phyloP scores from a whole-genome alignment of 2,888 invertebrate genomes.

The Cantharis flavilabris region DNA sequence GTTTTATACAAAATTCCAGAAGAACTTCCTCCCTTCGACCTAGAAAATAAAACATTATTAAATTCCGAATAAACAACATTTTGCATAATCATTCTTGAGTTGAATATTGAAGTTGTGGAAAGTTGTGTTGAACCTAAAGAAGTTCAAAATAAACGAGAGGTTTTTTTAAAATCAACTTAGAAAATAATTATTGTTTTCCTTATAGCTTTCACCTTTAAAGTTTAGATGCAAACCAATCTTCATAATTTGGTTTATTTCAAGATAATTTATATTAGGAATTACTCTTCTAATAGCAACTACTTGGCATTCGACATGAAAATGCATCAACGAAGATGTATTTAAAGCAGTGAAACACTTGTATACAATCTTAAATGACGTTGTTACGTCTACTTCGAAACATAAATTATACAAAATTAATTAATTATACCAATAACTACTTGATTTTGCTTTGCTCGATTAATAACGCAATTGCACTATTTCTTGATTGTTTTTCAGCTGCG shows the following conservation, averaged over 20 bases:
- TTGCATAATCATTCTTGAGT: background rate
- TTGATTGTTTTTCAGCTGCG: background rate
- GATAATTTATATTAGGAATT: too few relatives aligned
- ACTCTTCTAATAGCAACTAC: background rate
- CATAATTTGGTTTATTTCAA: too few relatives aligned
- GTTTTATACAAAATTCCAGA: constrained; percentile 54
- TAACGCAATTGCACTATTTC: constrained; percentile 9
- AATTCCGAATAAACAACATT: background rate
- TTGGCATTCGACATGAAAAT: background rate
- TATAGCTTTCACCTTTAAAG: too few relatives aligned
- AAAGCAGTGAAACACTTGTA: background rate
- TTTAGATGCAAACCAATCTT: too few relatives aligned
- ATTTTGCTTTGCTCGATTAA: constrained; percentile 8
- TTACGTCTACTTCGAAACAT: constrained; percentile 13
- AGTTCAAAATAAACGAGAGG: background rate
- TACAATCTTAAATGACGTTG: background rate
- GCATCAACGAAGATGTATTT: background rate
- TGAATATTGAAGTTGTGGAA: background rate
- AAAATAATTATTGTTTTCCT: too few relatives aligned
- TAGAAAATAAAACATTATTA: constrained; percentile 32
- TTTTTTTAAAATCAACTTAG: background rate
- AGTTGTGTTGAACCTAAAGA: background rate
- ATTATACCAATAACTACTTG: constrained; percentile 14
- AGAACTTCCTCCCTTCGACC: constrained; percentile 53
- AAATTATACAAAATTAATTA: constrained; percentile 13